Percentiles rank a stretch among this genome's conserved stretches.
Conservation (phyloP, 2,797 vertebrate species). For the Sandelia bainsii region DNA sequence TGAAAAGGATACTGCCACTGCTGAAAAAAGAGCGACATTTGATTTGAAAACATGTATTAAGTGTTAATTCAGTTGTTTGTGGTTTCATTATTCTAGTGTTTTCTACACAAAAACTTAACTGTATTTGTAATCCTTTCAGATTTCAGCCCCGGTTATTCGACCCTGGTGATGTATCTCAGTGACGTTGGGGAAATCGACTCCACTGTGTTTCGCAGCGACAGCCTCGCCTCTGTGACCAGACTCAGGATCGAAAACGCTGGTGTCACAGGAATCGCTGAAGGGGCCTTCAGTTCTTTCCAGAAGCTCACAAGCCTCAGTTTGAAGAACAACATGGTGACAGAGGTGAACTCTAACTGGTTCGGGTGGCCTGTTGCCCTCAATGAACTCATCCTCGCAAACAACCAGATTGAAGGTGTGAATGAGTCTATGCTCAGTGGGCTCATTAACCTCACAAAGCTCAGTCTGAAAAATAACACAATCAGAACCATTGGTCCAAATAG, state of each 20-base stretch:
- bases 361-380: slow-evolving; percentile 53
- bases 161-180: slow-evolving; percentile 57
- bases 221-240: slow-evolving; percentile 74
- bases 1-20: no score
- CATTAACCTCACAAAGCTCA: slow-evolving; percentile 59
- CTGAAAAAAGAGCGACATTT: no score
- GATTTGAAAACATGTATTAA: no score
- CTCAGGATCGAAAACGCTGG: slow-evolving; percentile 65
- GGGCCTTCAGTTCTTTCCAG: slow-evolving; percentile 74
- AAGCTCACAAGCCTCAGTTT: slow-evolving; percentile 74
- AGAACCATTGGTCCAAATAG: slow-evolving; percentile 39
- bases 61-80: not conserved
- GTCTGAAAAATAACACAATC: slow-evolving; percentile 76
- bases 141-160: slow-evolving; percentile 64
- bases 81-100: not conserved
- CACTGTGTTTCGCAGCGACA: slow-evolving; percentile 66
- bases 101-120: no score
- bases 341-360: slow-evolving; percentile 76
- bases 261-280: slow-evolving; percentile 63
- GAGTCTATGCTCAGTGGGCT: slow-evolving; percentile 53
- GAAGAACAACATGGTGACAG: slow-evolving; percentile 67
- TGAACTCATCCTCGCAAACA: slow-evolving; percentile 64
- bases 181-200: slow-evolving; percentile 74
- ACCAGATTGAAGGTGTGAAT: slow-evolving; percentile 61
- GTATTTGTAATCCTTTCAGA: slow-evolving; percentile 37